Evolutionary conservation across 1,140 invertebrate genomes (phyloP).

Genomic region (Galleria mellonella): DNA sequence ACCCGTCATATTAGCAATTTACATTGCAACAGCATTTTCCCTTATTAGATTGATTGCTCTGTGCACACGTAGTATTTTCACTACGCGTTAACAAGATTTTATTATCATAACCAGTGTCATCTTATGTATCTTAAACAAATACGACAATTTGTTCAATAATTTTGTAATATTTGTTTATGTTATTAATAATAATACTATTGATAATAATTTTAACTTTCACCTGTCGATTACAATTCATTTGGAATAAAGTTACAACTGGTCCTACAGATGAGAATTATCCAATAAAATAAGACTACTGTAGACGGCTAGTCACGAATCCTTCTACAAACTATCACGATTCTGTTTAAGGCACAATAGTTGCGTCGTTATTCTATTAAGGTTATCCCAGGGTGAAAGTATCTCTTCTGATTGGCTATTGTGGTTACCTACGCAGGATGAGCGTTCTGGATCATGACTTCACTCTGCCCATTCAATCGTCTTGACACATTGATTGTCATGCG

Average conservation of each 20-base stretch:
- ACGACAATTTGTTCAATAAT: constrained; percentile 9
- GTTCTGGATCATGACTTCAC: constrained; percentile 61
- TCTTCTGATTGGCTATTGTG: constrained; percentile 59
- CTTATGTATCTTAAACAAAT: constrained; percentile 12
- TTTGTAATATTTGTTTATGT: background rate
- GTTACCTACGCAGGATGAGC: constrained; percentile 31
- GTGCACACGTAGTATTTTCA: constrained; percentile 26
- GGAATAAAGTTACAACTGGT: constrained; percentile 44
- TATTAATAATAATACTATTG: background rate
- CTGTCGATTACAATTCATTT: constrained; percentile 44
- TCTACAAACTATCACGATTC: constrained; percentile 60
- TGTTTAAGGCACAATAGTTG: constrained; percentile 52
- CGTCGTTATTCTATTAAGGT: constrained; percentile 55
- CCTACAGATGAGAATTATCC: constrained; percentile 45
- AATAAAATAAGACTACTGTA: constrained; percentile 56
- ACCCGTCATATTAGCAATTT: constrained; percentile 29
- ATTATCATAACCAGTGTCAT: background rate
- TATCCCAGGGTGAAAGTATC: constrained; percentile 59
- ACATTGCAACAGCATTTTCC: constrained; percentile 25
- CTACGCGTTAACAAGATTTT: constrained; percentile 12
- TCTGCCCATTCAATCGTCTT: constrained; percentile 46
- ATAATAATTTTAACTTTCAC: constrained; percentile 39
- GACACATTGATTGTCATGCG: constrained; percentile 52
- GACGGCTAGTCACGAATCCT: constrained; percentile 60
- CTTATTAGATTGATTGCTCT: constrained; percentile 13